Evolutionary conservation across 2,797 vertebrate genomes (phyloP).

Genomic region (Erithacus rubecula): DNA sequence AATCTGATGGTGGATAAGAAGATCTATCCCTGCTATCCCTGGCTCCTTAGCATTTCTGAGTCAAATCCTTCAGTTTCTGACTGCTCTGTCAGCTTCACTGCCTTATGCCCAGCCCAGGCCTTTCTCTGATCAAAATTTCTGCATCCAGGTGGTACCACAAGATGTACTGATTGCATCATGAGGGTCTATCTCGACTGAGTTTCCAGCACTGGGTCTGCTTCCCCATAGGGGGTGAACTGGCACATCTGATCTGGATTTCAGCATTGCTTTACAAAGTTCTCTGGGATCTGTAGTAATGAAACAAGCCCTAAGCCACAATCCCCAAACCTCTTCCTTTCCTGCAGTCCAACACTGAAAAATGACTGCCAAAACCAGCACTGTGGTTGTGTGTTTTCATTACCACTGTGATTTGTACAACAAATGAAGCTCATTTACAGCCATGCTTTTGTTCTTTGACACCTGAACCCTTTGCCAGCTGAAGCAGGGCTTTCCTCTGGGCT

Average conservation of each 20-base stretch:
- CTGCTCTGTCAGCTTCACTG: not conserved
- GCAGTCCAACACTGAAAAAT: not conserved
- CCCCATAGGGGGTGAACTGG: no score
- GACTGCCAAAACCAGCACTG: not conserved
- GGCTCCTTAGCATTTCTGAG: not conserved
- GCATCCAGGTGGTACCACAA: not conserved
- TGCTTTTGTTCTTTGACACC: accelerated
- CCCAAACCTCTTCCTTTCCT: not conserved
- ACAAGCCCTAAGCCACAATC: not conserved
- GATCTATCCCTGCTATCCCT: not conserved
- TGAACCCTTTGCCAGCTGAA: not conserved
- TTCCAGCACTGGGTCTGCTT: not conserved
- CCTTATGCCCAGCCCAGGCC: not conserved
- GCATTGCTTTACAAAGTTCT: not conserved
- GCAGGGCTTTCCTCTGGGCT: not conserved
- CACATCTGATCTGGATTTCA: not conserved
- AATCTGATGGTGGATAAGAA: not conserved
- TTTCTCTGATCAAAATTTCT: not conserved
- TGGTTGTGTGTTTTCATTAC: not conserved
- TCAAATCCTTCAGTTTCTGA: not conserved
- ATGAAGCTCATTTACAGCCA: not conserved
- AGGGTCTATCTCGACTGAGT: not conserved
- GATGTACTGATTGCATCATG: no score
- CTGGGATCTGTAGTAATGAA: not conserved
- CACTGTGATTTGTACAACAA: not conserved